phyloP scores from a whole-genome alignment of 2,113 vertebrate species.

The Ctenomys sociabilis region DNA sequence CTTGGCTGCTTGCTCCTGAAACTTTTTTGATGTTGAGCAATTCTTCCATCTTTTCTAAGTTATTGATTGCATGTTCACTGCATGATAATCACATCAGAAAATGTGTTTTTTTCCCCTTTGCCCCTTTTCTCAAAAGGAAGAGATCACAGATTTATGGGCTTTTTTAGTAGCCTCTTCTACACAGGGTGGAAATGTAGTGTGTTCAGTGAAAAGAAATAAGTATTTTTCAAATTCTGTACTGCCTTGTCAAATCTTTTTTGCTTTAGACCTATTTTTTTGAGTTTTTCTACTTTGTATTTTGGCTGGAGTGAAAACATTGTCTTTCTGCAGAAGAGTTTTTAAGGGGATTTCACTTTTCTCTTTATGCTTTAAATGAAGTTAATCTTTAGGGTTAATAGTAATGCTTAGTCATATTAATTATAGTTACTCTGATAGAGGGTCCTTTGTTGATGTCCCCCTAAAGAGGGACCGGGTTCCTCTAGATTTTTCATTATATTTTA shows the following conservation, averaged over 20 bases:
- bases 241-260: neutral
- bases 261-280: constrained; percentile 8
- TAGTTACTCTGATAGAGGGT: neutral
- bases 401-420: constrained; percentile 43
- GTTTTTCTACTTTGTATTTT: constrained; percentile 25
- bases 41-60: constrained; percentile 36
- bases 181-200: constrained; percentile 30
- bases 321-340: constrained; percentile 25
- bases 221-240: constrained; percentile 57
- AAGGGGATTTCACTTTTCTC: constrained; percentile 30
- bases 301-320: neutral
- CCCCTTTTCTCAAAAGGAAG: constrained; percentile 8
- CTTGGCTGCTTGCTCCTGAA: neutral
- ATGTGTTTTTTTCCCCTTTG: neutral
- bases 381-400: constrained; percentile 26
- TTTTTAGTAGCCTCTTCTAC: neutral
- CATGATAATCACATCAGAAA: constrained; percentile 23
- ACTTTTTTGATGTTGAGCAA: constrained; percentile 43
- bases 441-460: constrained; percentile 3
- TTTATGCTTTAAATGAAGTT: constrained; percentile 33
- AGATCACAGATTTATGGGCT: neutral
- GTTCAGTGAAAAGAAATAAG: constrained; percentile 48
- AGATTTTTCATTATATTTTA: constrained; percentile 44
- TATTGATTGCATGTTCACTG: neutral
- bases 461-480: neutral